A percentile compares a stretch with the other conserved stretches of the same genome.
These are phyloP conservation scores for Bradypus variegatus DNA, from an alignment of 2,797 vertebrate species.

Conservation along the genomic window DNA sequence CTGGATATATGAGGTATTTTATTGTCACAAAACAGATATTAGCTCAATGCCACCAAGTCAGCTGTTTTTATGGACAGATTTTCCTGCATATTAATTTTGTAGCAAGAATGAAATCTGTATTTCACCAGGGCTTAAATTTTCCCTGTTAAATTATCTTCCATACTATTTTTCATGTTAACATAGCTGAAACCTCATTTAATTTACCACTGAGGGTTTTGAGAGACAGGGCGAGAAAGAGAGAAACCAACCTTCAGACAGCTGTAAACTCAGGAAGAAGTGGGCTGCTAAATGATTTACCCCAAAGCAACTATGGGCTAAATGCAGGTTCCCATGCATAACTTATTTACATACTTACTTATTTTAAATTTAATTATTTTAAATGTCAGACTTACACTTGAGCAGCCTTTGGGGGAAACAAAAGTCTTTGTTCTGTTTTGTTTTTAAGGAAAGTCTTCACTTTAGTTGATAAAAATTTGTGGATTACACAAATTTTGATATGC, in stretches of 20 bases:
- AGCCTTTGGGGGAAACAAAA: neutral
- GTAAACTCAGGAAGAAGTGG: neutral
- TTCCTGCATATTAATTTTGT: neutral
- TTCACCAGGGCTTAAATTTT: neutral
- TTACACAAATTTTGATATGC: neutral
- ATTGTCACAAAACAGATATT: neutral
- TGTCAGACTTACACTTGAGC: neutral
- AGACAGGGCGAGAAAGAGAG: neutral
- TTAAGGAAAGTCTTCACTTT: neutral
- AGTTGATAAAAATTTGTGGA: neutral
- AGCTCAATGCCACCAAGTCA: neutral
- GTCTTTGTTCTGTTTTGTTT: neutral
- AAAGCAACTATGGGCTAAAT: neutral
- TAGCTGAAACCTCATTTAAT: neutral
- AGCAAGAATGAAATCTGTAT: neutral
- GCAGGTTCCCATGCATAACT: neutral
- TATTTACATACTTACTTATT: neutral
- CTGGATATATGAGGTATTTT: neutral
- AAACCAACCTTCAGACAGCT: neutral
- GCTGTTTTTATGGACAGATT: neutral
- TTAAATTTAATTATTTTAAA: slow-evolving; percentile 19
- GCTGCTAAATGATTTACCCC: too few species aligned
- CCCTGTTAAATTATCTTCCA: neutral
- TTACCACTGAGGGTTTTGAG: neutral
- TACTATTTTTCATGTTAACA: neutral